A percentile compares a stretch with the other conserved stretches of the same genome.
Evolutionary conservation across 2,113 vertebrate species (phyloP).

Genomic region (Corynorhinus townsendii): DNA sequence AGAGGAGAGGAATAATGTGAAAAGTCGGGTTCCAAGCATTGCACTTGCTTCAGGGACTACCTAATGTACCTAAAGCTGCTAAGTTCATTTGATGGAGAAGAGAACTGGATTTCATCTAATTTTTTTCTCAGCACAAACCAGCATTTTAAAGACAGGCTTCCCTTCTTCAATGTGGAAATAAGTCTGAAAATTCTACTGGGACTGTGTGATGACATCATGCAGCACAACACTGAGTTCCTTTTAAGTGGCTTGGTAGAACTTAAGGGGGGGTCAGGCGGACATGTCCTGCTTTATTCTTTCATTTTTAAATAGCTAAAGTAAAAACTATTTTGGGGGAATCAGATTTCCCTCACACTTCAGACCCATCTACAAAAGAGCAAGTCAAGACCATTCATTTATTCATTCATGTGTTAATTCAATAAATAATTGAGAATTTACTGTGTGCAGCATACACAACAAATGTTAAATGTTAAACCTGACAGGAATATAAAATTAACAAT

Average conservation of each 20-base stretch:
- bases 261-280: background rate
- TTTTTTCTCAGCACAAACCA: background rate
- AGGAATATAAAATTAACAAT: background rate
- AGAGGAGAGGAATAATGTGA: background rate
- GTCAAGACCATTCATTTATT: background rate
- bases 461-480: background rate
- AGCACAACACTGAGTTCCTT: background rate
- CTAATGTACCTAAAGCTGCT: background rate
- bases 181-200: background rate
- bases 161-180: background rate
- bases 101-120: background rate
- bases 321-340: background rate
- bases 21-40: background rate
- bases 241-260: background rate
- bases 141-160: background rate
- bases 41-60: background rate
- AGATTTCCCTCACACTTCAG: background rate
- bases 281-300: background rate
- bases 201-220: background rate
- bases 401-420: background rate
- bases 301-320: constrained; percentile 3
- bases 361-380: background rate
- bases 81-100: background rate
- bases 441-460: background rate
- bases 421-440: background rate